Percentiles rank a stretch among this genome's conserved stretches.
These are phyloP conservation scores for Lytechinus pictus DNA, from an alignment of 35 echinoderm and acorn worm species.

Conservation along the genomic window DNA sequence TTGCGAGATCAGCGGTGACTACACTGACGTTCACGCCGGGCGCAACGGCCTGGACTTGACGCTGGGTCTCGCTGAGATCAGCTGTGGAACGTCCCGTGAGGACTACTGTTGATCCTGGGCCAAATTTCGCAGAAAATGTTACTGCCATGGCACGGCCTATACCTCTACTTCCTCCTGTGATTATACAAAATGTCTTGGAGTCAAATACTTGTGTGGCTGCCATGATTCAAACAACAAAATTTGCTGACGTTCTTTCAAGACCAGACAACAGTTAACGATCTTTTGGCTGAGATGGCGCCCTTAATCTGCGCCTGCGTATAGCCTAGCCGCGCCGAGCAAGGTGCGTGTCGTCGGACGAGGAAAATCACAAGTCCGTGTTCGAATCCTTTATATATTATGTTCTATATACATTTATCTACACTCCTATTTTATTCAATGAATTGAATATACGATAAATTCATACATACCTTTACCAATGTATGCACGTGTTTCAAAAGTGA, in stretches of 20 bases:
- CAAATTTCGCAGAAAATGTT: constrained; percentile 61
- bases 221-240: not conserved
- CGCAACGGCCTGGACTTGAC: constrained; percentile 43
- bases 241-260: not conserved
- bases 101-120: constrained; percentile 43
- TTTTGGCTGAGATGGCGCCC: not conserved
- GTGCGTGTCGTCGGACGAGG: too few relatives aligned
- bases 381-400: too few relatives aligned
- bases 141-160: constrained; percentile 78
- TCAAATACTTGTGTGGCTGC: not conserved
- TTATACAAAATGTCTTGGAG: constrained; percentile 48
- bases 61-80: constrained; percentile 69
- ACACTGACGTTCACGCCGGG: constrained; percentile 50
- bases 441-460: too few relatives aligned
- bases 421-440: too few relatives aligned
- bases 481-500: too few relatives aligned
- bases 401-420: too few relatives aligned
- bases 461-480: too few relatives aligned
- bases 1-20: constrained; percentile 54
- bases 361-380: too few relatives aligned
- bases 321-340: too few relatives aligned
- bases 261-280: too few relatives aligned
- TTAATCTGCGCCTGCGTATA: not conserved
- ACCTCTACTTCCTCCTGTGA: constrained; percentile 77
- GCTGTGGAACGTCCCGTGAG: constrained; percentile 60